Evolutionary conservation across 2,113 vertebrate genomes (phyloP).

Genomic region (Phycodurus eques): DNA sequence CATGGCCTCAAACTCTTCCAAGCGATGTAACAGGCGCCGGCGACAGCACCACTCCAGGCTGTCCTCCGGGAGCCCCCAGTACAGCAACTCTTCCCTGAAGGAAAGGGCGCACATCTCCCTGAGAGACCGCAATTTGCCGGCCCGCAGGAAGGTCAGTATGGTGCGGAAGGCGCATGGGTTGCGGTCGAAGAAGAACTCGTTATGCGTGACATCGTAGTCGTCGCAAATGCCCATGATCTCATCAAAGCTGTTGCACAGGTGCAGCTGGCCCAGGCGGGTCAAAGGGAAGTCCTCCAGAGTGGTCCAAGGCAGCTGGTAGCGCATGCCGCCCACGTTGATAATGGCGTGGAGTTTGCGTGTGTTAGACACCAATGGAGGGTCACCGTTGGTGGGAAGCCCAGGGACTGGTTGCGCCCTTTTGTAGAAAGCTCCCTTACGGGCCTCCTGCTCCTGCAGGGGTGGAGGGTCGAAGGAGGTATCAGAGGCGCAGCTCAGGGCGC

Average conservation of each 20-base stretch:
- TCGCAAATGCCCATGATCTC: conserved; percentile 95
- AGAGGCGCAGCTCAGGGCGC: conserved; percentile 90
- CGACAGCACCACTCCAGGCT: conserved; percentile 94
- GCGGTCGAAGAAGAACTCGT: conserved; percentile 98
- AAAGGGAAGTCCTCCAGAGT: conserved; percentile 94
- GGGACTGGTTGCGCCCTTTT: conserved; percentile 82
- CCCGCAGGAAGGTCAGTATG: conserved; percentile 92
- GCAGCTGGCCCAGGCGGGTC: conserved; percentile 88
- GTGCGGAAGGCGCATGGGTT: conserved; percentile 91
- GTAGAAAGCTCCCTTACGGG: conserved; percentile 89
- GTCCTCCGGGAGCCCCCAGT: conserved; percentile 95
- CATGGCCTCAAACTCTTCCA: conserved; percentile 90
- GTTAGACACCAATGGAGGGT: conserved; percentile 59
- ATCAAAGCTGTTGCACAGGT: conserved; percentile 90
- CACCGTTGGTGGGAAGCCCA: conserved; percentile 52
- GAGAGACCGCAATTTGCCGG: conserved; percentile 88
- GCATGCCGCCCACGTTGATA: conserved; percentile 95
- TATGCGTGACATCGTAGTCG: conserved; percentile 89
- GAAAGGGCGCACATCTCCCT: conserved; percentile 93
- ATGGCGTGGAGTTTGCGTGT: conserved; percentile 85
- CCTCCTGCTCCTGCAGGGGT: conserved; percentile 79
- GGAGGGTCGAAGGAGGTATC: conserved; percentile 82
- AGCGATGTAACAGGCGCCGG: conserved; percentile 87
- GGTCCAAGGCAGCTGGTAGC: conserved; percentile 94
- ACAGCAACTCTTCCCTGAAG: conserved; percentile 94